Conservation (phyloP, 2,888 invertebrate species). For the Pterostichus madidus region DNA sequence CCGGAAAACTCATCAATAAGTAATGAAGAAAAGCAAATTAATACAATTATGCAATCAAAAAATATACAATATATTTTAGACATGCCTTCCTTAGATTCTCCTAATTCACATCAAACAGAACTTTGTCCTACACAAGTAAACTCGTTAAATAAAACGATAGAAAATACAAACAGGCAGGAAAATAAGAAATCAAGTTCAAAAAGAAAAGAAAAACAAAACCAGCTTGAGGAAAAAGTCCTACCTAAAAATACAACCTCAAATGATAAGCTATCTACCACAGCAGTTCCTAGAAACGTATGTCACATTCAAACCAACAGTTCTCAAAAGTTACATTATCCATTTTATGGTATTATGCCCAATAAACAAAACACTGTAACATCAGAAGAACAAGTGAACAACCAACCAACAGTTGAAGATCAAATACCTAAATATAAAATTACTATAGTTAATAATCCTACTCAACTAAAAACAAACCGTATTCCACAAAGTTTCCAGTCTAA, state of each 20-base stretch:
- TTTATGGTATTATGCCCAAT: conserved; percentile 17
- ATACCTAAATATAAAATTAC: conserved; percentile 43
- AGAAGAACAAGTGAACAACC: neutral
- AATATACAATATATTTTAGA: conserved; percentile 12
- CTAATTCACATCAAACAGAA: neutral
- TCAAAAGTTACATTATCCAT: conserved; percentile 3
- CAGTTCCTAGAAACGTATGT: neutral
- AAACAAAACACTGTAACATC: conserved; percentile 1
- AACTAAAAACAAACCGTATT: neutral
- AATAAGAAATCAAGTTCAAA: neutral
- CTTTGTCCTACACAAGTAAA: neutral
- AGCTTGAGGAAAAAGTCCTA: neutral
- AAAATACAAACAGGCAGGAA: neutral
- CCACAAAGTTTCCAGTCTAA: neutral
- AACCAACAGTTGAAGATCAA: conserved; percentile 5
- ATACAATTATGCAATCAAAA: neutral
- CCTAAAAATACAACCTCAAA: neutral
- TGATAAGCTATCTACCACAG: neutral
- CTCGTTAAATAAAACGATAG: neutral
- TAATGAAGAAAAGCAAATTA: neutral
- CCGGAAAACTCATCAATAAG: neutral
- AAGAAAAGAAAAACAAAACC: neutral
- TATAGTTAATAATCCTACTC: conserved; percentile 3
- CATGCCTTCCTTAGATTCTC: conserved; percentile 38
- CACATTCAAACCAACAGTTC: conserved; percentile 4